phyloP scores from a whole-genome alignment of 2,113 vertebrate species.

The Cromileptes altivelis region DNA sequence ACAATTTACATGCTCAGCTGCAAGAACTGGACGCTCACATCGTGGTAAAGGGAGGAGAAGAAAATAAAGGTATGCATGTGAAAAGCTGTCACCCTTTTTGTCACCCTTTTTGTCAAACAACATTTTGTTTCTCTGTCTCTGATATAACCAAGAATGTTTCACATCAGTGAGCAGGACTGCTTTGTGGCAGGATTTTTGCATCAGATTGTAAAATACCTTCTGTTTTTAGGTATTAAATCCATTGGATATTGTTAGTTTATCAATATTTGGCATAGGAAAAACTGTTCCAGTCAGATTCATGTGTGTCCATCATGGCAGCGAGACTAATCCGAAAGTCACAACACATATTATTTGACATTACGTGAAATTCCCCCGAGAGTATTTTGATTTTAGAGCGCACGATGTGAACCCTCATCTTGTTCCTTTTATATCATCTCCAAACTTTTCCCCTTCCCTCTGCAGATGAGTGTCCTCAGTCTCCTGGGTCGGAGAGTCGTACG shows the following conservation, averaged over 20 bases:
- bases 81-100: not conserved
- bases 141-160: not conserved
- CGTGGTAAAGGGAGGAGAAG: constrained; percentile 87
- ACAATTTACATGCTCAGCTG: constrained; percentile 90
- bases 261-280: not conserved
- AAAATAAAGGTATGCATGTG: constrained; percentile 73
- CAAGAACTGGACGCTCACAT: constrained; percentile 92
- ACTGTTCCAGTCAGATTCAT: not conserved
- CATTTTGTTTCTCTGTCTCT: not conserved
- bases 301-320: no score
- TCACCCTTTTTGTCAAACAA: not conserved
- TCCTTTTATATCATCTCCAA: constrained; percentile 36
- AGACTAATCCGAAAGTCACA: not conserved
- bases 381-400: not conserved
- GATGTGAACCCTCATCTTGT: constrained; percentile 35
- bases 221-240: not conserved
- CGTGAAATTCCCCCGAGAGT: constrained; percentile 9
- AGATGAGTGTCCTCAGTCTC: constrained; percentile 89
- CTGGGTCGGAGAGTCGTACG: constrained; percentile 80
- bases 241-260: not conserved
- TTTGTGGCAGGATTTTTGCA: not conserved
- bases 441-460: constrained; percentile 22
- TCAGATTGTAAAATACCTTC: no score
- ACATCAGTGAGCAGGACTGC: not conserved
- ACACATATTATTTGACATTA: not conserved